These are phyloP conservation scores for Xestia ashworthii DNA, from an alignment of 2,888 invertebrate genomes.

Conservation along the genomic window DNA sequence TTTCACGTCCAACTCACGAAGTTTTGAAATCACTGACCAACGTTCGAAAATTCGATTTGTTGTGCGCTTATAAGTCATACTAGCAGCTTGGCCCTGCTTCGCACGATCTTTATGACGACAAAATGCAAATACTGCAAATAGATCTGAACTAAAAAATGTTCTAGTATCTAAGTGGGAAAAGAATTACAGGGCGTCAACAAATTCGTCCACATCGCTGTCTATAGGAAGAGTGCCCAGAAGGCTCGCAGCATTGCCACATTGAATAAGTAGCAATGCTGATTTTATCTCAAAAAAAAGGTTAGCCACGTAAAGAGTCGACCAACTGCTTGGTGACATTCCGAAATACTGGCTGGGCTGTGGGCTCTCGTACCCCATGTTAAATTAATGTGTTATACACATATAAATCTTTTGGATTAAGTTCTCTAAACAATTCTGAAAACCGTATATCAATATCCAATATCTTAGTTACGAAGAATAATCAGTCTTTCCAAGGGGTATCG, in stretches of 20 bases:
- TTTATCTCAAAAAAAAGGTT: neutral
- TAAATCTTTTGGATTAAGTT: neutral
- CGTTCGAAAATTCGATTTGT: constrained; percentile 67
- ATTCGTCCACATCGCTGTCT: no score
- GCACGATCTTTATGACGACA: neutral
- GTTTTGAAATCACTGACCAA: constrained; percentile 66
- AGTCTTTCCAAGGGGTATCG: neutral
- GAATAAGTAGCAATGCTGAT: neutral
- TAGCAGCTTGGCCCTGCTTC: neutral
- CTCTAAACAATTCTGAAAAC: neutral
- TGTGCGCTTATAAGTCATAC: constrained; percentile 17
- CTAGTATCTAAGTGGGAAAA: neutral
- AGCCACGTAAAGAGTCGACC: neutral
- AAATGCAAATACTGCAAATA: neutral
- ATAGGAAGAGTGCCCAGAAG: neutral
- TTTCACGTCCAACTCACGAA: constrained; percentile 72
- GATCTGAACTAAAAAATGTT: neutral
- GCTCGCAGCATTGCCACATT: neutral
- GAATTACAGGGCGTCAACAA: neutral
- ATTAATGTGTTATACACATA: neutral
- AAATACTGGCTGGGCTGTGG: neutral
- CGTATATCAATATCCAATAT: neutral
- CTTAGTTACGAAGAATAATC: neutral
- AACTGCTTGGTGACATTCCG: neutral
- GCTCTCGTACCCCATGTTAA: neutral